A percentile compares a stretch with the other conserved stretches of the same genome.
Evolutionary conservation across 2,888 invertebrate genomes (phyloP).

Genomic region (Melanostoma scalare): DNA sequence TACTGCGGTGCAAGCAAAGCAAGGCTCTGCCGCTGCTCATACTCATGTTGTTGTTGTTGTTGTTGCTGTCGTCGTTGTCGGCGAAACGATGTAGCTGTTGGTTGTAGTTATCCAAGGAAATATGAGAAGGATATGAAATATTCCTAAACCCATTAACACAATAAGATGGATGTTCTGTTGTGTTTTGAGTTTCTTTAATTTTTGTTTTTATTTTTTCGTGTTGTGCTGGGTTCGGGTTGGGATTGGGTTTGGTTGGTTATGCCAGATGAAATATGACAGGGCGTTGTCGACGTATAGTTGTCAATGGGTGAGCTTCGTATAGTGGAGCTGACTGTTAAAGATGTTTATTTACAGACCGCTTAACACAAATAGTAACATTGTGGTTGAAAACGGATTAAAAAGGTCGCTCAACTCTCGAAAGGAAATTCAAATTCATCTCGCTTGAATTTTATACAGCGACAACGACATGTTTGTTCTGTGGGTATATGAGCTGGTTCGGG

Average conservation of each 20-base stretch:
- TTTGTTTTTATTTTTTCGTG: constrained; percentile 22
- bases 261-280: constrained; percentile 50
- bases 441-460: no score
- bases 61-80: constrained; percentile 2
- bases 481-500: no score
- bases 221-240: neutral
- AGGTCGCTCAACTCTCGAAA: constrained; percentile 11
- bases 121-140: constrained; percentile 68
- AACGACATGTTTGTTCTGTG: no score
- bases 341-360: constrained; percentile 41
- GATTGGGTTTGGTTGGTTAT: constrained; percentile 17
- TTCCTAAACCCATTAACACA: constrained; percentile 72
- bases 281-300: constrained; percentile 28
- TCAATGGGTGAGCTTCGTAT: constrained; percentile 31
- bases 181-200: constrained; percentile 50
- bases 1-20: no score
- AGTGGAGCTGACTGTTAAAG: constrained; percentile 33
- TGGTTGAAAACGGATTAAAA: constrained; percentile 7
- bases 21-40: constrained; percentile 26
- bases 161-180: constrained; percentile 68
- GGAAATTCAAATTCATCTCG: neutral
- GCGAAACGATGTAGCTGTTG: neutral
- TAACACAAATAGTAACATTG: constrained; percentile 41
- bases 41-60: constrained; percentile 9
- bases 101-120: constrained; percentile 46